phyloP scores from a whole-genome alignment of 2,113 vertebrate genomes.

The Sitta europaea region DNA sequence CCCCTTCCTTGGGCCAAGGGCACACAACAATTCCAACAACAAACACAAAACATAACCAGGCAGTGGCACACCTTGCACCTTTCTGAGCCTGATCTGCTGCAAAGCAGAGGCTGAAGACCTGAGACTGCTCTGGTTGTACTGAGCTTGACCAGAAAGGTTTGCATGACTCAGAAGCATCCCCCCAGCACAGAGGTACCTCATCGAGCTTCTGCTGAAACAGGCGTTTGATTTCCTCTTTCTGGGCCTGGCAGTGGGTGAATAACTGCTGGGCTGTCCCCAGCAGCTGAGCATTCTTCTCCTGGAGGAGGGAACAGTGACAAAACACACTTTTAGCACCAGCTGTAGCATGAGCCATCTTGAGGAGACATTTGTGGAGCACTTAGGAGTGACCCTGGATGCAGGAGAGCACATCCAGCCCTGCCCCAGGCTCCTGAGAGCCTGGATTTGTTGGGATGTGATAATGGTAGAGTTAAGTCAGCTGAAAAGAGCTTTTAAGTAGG shows the following conservation, averaged over 20 bases:
- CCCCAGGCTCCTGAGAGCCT: background rate
- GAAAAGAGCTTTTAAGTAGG: background rate
- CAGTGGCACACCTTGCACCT: background rate
- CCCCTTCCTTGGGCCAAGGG: background rate
- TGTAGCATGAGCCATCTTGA: background rate
- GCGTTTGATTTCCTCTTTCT: conserved; percentile 90
- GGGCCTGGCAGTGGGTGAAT: conserved; percentile 86
- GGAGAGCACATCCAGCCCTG: background rate
- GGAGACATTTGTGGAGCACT: background rate
- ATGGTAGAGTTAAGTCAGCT: background rate
- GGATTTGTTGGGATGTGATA: background rate
- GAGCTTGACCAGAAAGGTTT: background rate
- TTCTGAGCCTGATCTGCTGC: background rate
- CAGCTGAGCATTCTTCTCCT: conserved; percentile 91
- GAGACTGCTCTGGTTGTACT: background rate
- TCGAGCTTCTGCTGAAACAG: conserved; percentile 96
- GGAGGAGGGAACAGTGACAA: background rate
- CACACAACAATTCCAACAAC: background rate
- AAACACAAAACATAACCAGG: background rate
- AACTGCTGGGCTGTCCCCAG: conserved; percentile 89
- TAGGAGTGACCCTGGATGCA: background rate
- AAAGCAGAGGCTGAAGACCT: background rate
- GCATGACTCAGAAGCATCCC: background rate
- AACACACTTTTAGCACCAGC: background rate
- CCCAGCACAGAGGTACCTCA: conserved; percentile 76